These are phyloP conservation scores for Nebria ingens DNA, from an alignment of 1,140 invertebrate genomes.

Conservation along the genomic window DNA sequence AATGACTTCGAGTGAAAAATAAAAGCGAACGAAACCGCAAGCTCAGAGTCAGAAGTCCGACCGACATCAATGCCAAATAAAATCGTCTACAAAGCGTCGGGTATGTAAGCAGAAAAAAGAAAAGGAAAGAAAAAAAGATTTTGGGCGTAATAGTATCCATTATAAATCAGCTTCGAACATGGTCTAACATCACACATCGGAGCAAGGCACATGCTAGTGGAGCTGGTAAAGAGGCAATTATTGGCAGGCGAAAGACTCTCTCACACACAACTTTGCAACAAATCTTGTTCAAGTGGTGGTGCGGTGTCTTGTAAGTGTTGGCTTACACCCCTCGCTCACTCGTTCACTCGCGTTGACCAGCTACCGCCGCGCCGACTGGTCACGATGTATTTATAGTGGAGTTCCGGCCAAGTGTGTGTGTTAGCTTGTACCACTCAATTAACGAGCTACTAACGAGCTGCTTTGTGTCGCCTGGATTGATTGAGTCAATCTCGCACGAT, in stretches of 20 bases:
- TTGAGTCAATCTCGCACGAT: conserved; percentile 4
- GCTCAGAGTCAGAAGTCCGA: too few relatives aligned
- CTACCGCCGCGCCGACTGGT: not conserved
- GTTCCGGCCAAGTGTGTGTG: not conserved
- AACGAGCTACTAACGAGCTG: conserved; percentile 1
- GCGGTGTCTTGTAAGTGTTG: not conserved
- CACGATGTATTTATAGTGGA: not conserved
- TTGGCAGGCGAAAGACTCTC: conserved; percentile 1
- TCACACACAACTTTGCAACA: conserved; percentile 1
- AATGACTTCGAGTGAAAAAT: too few relatives aligned
- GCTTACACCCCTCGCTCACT: not conserved
- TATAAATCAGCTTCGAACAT: conserved; percentile 1
- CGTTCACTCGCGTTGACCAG: not conserved
- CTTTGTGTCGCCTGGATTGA: not conserved
- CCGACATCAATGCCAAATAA: not conserved
- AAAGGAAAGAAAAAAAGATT: too few relatives aligned
- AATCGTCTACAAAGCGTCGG: not conserved
- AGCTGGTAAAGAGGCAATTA: conserved; percentile 6
- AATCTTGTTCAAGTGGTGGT: not conserved
- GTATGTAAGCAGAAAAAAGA: not conserved
- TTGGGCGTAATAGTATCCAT: not conserved
- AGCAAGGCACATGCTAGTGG: too few relatives aligned
- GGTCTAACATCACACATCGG: too few relatives aligned
- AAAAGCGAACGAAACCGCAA: too few relatives aligned
- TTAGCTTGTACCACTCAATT: too few relatives aligned